Evolutionary conservation across 2,888 invertebrate species (phyloP).

Genomic region (Cerastoderma edule): DNA sequence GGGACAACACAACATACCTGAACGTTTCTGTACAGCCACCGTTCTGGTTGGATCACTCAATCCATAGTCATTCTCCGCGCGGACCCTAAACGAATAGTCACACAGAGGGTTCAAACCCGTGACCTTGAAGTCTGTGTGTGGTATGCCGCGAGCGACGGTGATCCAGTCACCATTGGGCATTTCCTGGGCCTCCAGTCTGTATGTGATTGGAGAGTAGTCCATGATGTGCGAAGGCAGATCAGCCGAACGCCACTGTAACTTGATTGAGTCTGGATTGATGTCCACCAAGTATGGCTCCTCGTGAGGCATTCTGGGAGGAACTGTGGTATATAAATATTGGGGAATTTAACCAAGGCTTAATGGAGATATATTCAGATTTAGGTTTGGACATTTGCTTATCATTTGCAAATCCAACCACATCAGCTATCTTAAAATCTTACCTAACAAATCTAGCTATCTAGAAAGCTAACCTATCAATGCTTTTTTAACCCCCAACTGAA

Average conservation of each 20-base stretch:
- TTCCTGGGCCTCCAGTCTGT: constrained; percentile 86
- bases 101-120: constrained; percentile 91
- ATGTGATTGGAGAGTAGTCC: constrained; percentile 77
- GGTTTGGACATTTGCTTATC: too few species aligned
- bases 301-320: constrained; percentile 74
- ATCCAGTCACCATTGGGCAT: constrained; percentile 85
- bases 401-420: too few species aligned
- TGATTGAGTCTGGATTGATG: constrained; percentile 72
- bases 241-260: constrained; percentile 76
- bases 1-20: constrained; percentile 64
- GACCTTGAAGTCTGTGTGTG: constrained; percentile 73
- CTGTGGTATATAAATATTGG: constrained; percentile 58
- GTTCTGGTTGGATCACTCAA: constrained; percentile 98
- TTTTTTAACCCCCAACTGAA: too few species aligned
- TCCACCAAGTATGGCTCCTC: constrained; percentile 75
- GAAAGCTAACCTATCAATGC: too few species aligned
- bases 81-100: constrained; percentile 97
- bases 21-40: constrained; percentile 84
- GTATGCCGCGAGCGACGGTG: constrained; percentile 86
- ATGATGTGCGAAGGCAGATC: constrained; percentile 85
- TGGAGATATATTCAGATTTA: too few species aligned
- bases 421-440: too few species aligned
- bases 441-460: too few species aligned
- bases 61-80: constrained; percentile 98
- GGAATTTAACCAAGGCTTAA: too few species aligned